These are phyloP conservation scores for Gavia stellata DNA, from an alignment of 2,113 vertebrate genomes.

Conservation along the genomic window DNA sequence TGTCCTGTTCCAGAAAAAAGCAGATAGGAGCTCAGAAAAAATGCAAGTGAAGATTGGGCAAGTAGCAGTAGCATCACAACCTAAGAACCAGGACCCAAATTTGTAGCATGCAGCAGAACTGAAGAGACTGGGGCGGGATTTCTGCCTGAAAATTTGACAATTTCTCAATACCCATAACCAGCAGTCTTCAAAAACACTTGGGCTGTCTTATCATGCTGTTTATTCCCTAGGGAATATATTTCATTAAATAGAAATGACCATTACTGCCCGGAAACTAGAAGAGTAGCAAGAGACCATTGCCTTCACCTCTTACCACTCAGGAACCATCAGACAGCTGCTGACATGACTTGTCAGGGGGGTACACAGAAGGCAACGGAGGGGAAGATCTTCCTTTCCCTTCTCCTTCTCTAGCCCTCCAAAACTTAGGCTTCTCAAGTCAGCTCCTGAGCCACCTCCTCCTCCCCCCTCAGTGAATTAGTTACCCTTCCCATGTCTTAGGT, in stretches of 20 bases:
- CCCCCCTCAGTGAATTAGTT: not conserved
- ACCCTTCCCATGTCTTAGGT: not conserved
- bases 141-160: not conserved
- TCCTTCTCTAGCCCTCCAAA: not conserved
- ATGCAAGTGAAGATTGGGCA: not conserved
- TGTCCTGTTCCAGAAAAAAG: not conserved
- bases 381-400: not conserved
- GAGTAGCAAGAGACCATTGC: not conserved
- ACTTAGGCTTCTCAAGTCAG: not conserved
- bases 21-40: not conserved
- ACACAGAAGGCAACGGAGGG: accelerated
- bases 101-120: not conserved
- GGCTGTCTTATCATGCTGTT: not conserved
- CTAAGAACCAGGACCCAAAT: not conserved
- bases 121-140: not conserved
- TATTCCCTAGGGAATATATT: not conserved
- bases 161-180: not conserved
- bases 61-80: not conserved
- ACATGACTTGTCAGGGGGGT: accelerated
- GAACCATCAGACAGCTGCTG: not conserved
- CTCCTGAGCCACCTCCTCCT: not conserved
- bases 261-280: not conserved
- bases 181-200: not conserved
- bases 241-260: not conserved
- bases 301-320: not conserved